Evolutionary conservation across 2,113 vertebrate genomes (phyloP).

Genomic region (Rhinolophus ferrumequinum): DNA sequence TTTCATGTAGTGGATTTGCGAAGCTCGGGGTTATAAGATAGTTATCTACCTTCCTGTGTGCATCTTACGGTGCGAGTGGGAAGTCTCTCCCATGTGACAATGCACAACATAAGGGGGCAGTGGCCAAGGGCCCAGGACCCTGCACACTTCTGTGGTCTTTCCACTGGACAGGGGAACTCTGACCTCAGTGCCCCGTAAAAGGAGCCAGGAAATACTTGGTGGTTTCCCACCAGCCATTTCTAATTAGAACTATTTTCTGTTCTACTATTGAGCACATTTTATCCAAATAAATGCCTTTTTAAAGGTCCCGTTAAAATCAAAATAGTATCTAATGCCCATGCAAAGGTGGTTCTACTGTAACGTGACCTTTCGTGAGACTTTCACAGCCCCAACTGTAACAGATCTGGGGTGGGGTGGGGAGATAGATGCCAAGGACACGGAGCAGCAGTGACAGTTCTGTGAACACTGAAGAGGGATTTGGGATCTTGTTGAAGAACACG

Average conservation of each 20-base stretch:
- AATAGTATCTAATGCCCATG: not conserved
- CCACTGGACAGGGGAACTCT: not conserved
- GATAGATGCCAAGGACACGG: not conserved
- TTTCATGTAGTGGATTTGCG: rapidly evolving
- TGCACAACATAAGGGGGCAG: not conserved
- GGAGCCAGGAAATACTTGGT: rapidly evolving
- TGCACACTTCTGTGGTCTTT: not conserved
- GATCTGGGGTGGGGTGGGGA: rapidly evolving
- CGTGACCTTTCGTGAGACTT: not conserved
- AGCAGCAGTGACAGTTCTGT: too few species aligned
- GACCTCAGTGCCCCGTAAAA: not conserved
- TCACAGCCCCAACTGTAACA: not conserved
- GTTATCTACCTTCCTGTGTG: not conserved
- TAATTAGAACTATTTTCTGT: not conserved
- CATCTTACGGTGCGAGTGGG: not conserved
- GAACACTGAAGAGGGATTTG: not conserved
- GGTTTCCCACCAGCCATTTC: not conserved
- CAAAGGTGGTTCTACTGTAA: rapidly evolving
- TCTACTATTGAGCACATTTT: not conserved
- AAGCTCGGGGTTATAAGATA: rapidly evolving
- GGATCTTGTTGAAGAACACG: not conserved
- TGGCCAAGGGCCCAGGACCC: not conserved
- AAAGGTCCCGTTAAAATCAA: not conserved
- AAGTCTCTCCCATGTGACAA: not conserved
- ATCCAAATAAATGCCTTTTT: not conserved